phyloP scores from a whole-genome alignment of 2,888 invertebrate species.

The Drosophila setosimentum region DNA sequence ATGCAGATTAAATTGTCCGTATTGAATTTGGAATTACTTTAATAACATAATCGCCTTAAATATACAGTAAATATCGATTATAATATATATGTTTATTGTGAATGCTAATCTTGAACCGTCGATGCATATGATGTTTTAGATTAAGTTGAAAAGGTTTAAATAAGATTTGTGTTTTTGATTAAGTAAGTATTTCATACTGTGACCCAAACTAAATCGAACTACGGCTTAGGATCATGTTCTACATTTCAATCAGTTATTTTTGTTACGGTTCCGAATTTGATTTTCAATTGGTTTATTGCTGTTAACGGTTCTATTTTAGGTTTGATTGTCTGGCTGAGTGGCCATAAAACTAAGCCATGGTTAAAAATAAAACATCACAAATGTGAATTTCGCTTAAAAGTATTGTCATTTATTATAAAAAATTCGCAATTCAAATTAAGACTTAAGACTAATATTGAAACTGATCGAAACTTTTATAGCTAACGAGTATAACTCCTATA shows the following conservation, averaged over 20 bases:
- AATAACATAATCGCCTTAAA: background rate
- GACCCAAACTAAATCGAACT: background rate
- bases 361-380: background rate
- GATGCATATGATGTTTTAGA: background rate
- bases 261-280: background rate
- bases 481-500: slow-evolving; percentile 39
- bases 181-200: background rate
- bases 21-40: background rate
- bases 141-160: background rate
- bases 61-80: slow-evolving; percentile 10
- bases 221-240: background rate
- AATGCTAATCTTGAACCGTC: background rate
- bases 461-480: slow-evolving; percentile 38
- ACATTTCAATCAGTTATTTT: background rate
- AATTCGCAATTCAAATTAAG: slow-evolving; percentile 43
- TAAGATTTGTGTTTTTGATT: background rate
- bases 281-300: too few relatives aligned
- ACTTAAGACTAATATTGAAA: slow-evolving; percentile 54
- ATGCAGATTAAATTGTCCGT: background rate
- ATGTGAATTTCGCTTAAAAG: slow-evolving; percentile 43
- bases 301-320: background rate
- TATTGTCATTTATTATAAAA: slow-evolving; percentile 72
- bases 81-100: background rate
- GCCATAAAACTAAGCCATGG: background rate
- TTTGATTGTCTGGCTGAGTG: background rate